Base-by-base conservation (phyloP, 2,888 invertebrate species). In the Hypolimnas misippus region DNA sequence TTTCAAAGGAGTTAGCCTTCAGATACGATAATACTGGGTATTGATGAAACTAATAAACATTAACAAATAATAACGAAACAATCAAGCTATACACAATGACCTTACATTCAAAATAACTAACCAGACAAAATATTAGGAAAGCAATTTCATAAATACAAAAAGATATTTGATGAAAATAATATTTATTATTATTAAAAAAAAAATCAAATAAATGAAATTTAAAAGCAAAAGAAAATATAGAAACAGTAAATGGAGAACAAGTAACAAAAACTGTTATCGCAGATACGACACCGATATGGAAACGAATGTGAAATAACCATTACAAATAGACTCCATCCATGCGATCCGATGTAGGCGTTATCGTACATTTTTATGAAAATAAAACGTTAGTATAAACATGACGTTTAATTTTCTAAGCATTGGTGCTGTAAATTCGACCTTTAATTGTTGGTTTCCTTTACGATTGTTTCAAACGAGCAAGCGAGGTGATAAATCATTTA, bases 221-320 rank as follows among this genome's bases (percentile, higher is more conserved):
- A 52, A 2, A 46, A 25, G 7, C n/a, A 46, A 46, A 49, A 6
- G 29, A 29, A 29, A 25, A 52, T 33, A 40, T 54, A 35, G 19
- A 35, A 38, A 14, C n/a, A 38, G 59, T 58, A 35, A 66, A 59
- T 57, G 38, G 63, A 63, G 59, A 66, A 67, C 55, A 51, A 62
- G 33, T 42, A 50, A 50, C 64, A 33, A 64, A 65, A 67, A 66
- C 67, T 49, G 62, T 65, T 72, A 73, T 70, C 67, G 66, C 49
- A 19, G 63, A 65, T 66, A 70, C 66, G 62, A 68, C 68, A 52
- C 61, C 55, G 65, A 67, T 68, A 64, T 64, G 57, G 44, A 44
- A 62, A 57, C 46, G 44, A 62, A 62, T 51, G 63, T 57, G 64
- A 63, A 69, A 65, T 66, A 51, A 68, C 63, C 56, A 62, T 67